Percentiles rank a stretch among this genome's conserved stretches.
Evolutionary conservation across 2,888 invertebrate genomes (phyloP).

Genomic region (Coelogynopora nodosa): DNA sequence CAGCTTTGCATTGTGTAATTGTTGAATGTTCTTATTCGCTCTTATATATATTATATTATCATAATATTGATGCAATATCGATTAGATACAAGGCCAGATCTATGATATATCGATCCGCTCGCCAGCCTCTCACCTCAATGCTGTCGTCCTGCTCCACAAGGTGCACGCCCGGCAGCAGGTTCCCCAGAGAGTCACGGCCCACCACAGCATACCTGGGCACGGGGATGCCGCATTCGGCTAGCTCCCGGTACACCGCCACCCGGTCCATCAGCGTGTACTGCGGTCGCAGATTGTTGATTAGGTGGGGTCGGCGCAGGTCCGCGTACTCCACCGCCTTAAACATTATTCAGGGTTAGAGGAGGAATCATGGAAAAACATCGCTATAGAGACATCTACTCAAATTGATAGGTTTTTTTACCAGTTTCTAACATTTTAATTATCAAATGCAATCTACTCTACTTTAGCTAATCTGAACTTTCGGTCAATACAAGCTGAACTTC

Average conservation of each 20-base stretch:
- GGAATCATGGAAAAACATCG: constrained; percentile 95
- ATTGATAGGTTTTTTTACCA: too few relatives aligned
- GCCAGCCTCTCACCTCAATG: constrained; percentile 36
- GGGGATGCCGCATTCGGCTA: constrained; percentile 84
- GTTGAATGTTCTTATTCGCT: too few relatives aligned
- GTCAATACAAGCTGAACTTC: too few relatives aligned
- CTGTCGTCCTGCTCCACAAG: constrained; percentile 46
- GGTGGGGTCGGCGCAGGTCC: constrained; percentile 84
- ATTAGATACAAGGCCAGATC: too few relatives aligned
- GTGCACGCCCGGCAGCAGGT: background rate
- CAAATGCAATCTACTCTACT: too few relatives aligned
- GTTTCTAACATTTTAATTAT: too few relatives aligned
- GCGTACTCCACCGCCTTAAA: constrained; percentile 96
- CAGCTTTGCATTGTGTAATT: too few relatives aligned
- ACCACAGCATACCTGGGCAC: constrained; percentile 95
- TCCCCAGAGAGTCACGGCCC: constrained; percentile 71
- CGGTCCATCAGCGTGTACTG: constrained; percentile 90
- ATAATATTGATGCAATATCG: too few relatives aligned
- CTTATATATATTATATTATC: too few relatives aligned
- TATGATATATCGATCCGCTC: too few relatives aligned
- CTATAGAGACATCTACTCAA: constrained; percentile 97
- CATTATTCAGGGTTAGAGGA: constrained; percentile 94
- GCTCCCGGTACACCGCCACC: constrained; percentile 49
- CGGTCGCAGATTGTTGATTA: constrained; percentile 95
- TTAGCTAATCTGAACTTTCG: too few relatives aligned